Conservation (phyloP, 2,113 vertebrate genomes). For the Oncorhynchus tshawytscha region DNA sequence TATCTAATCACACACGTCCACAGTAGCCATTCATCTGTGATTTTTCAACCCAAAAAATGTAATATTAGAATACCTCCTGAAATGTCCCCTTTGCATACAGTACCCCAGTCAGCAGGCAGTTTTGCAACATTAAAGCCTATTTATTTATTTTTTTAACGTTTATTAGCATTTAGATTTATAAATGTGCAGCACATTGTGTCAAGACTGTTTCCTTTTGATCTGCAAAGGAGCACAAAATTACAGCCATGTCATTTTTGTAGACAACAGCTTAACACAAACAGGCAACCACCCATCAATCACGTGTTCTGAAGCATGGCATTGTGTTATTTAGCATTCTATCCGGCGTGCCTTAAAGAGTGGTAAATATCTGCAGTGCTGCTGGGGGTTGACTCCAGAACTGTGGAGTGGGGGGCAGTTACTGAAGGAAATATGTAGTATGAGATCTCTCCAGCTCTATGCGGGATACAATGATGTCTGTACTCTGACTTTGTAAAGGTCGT, state of each 20-base stretch:
- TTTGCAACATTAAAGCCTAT: constrained; percentile 29
- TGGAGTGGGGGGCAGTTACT: neutral
- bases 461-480: neutral
- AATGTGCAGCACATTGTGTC: constrained; percentile 50
- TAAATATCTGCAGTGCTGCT: constrained; percentile 62
- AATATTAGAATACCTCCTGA: too few relatives aligned
- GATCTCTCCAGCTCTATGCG: neutral
- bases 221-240: constrained; percentile 57
- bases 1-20: constrained; percentile 34
- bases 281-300: constrained; percentile 75
- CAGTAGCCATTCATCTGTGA: neutral
- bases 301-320: constrained; percentile 65
- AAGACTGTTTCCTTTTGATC: constrained; percentile 56
- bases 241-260: constrained; percentile 70
- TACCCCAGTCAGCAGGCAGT: neutral
- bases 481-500: neutral
- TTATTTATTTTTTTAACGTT: constrained; percentile 23
- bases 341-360: constrained; percentile 61
- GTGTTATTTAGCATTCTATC: constrained; percentile 66
- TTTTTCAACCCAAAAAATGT: neutral
- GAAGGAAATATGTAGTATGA: neutral
- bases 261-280: constrained; percentile 74
- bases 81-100: constrained; percentile 33
- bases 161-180: constrained; percentile 55
- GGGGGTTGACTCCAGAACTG: constrained; percentile 39